Percentiles rank a stretch among this genome's conserved stretches.
Evolutionary conservation across 2,797 vertebrate species (phyloP).

Genomic region (Enteromius fasciolatus): DNA sequence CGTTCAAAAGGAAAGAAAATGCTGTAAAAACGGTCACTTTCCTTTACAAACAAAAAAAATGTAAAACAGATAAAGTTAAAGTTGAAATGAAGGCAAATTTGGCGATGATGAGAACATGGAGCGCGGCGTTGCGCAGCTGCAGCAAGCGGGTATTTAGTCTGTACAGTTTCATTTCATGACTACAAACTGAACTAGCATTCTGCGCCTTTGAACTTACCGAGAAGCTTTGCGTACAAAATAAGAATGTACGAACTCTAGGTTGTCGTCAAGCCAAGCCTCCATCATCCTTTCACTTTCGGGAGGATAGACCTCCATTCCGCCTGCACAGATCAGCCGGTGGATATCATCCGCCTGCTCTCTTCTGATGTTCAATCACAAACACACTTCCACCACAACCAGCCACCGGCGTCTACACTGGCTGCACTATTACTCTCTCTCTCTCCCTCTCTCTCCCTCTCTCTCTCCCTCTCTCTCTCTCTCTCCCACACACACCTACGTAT

Average conservation of each 20-base stretch:
- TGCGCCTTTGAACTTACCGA: conserved; percentile 78
- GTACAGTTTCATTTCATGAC: neutral
- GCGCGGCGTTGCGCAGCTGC: neutral
- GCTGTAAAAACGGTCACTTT: neutral
- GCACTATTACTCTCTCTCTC: conserved; percentile 25
- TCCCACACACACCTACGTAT: neutral
- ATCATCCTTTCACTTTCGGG: conserved; percentile 77
- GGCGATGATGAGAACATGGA: neutral
- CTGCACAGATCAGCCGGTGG: conserved; percentile 32
- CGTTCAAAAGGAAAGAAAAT: neutral
- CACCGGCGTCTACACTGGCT: neutral
- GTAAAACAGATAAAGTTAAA: neutral
- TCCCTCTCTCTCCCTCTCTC: conserved; percentile 30
- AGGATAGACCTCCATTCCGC: conserved; percentile 77
- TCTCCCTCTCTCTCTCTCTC: conserved; percentile 35
- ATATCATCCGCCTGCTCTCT: conserved; percentile 8
- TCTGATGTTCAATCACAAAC: conserved; percentile 36
- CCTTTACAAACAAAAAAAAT: neutral
- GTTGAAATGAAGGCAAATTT: neutral
- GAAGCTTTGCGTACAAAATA: conserved; percentile 93
- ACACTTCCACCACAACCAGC: neutral
- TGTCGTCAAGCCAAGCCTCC: conserved; percentile 97
- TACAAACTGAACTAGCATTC: neutral
- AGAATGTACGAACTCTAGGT: conserved; percentile 87
- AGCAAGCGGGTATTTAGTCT: neutral